These are phyloP conservation scores for Urophycis tenuis DNA, from an alignment of 2,797 vertebrate genomes.

Conservation along the genomic window DNA sequence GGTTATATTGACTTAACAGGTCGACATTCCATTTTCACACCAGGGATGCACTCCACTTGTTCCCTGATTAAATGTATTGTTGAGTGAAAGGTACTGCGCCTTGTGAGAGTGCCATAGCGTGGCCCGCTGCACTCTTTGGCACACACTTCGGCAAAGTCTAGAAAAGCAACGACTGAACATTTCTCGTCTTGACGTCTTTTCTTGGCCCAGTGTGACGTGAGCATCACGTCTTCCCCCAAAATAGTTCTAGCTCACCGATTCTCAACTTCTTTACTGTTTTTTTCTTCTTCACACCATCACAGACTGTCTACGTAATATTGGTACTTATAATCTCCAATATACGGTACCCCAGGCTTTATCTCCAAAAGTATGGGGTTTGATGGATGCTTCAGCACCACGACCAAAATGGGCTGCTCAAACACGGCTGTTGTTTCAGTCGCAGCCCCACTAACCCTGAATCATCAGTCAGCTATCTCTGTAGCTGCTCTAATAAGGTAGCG, in stretches of 20 bases:
- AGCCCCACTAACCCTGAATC: not conserved
- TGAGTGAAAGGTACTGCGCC: constrained; percentile 36
- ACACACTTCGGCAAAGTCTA: constrained; percentile 15
- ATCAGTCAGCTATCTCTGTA: not conserved
- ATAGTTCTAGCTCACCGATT: not conserved
- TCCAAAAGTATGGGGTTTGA: constrained; percentile 12
- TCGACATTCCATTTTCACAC: constrained; percentile 38
- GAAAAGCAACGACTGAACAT: constrained; percentile 12
- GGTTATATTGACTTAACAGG: constrained; percentile 46
- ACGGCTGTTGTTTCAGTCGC: not conserved
- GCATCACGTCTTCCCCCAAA: not conserved
- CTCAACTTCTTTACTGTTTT: not conserved
- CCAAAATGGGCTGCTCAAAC: not conserved
- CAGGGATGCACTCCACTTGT: constrained; percentile 46
- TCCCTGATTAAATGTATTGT: constrained; percentile 45
- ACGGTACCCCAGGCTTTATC: constrained; percentile 23
- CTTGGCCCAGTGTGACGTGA: not conserved
- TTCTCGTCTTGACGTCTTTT: constrained; percentile 17
- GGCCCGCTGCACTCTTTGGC: constrained; percentile 15
- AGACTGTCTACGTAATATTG: constrained; percentile 6
- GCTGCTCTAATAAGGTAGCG: not conserved
- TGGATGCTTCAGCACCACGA: not conserved
- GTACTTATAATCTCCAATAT: constrained; percentile 23
- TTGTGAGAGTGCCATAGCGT: constrained; percentile 22
- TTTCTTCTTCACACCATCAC: not conserved